These are phyloP conservation scores for Latrodectus elegans DNA, from an alignment of 2,888 invertebrate species.

Conservation along the genomic window DNA sequence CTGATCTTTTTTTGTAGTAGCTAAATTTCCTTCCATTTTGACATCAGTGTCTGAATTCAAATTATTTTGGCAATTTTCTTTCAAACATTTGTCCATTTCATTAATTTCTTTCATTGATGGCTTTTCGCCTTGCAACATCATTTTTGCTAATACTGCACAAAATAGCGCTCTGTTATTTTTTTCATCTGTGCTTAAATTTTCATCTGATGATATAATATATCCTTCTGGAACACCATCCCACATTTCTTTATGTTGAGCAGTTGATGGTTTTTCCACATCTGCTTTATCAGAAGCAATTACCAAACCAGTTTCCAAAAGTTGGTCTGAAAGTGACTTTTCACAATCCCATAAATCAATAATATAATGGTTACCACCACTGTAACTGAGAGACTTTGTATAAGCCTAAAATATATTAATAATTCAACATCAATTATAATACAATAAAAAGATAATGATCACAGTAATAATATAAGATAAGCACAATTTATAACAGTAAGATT, in stretches of 20 bases:
- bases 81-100: not conserved
- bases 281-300: slow-evolving; percentile 23
- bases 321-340: slow-evolving; percentile 41
- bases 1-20: not conserved
- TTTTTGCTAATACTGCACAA: slow-evolving; percentile 11
- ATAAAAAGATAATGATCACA: too few species aligned
- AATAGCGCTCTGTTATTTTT: slow-evolving; percentile 8
- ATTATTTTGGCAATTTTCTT: not conserved
- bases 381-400: slow-evolving; percentile 32
- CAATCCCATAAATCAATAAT: slow-evolving; percentile 45
- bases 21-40: not conserved
- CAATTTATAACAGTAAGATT: too few species aligned
- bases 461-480: too few species aligned
- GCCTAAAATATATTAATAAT: slow-evolving; percentile 25
- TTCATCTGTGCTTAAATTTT: slow-evolving; percentile 6
- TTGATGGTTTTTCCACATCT: not conserved
- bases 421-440: too few species aligned
- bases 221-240: slow-evolving; percentile 18
- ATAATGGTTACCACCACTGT: slow-evolving; percentile 46
- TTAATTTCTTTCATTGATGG: not conserved
- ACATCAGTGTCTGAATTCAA: not conserved
- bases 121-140: not conserved
- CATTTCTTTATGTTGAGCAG: not conserved
- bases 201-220: slow-evolving; percentile 14
- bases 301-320: slow-evolving; percentile 40